Percentiles rank a stretch among this genome's conserved stretches.
Conservation (phyloP, 1,140 invertebrate species). For the Nasonia longicornis region DNA sequence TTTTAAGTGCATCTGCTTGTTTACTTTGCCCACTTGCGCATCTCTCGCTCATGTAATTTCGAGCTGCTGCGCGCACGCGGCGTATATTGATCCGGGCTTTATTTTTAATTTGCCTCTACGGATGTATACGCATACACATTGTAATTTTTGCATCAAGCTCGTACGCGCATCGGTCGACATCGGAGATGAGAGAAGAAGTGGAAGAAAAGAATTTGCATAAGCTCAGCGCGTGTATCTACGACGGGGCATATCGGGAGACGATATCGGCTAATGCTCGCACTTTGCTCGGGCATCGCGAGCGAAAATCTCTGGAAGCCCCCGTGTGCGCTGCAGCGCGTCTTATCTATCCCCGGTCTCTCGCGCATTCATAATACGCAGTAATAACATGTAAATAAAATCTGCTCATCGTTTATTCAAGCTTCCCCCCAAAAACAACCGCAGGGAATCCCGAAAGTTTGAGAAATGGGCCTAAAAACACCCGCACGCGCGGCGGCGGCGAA, state of each 20-base stretch:
- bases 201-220: neutral
- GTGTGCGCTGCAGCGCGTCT: neutral
- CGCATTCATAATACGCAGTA: conserved; percentile 6
- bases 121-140: neutral
- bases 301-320: neutral
- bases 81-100: neutral
- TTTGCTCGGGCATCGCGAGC: neutral
- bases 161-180: neutral
- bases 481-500: neutral
- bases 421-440: neutral
- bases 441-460: conserved; percentile 13
- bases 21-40: neutral
- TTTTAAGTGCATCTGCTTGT: conserved; percentile 14
- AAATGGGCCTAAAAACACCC: conserved; percentile 19
- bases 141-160: neutral
- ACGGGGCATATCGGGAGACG: too few species aligned
- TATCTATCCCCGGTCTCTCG: neutral
- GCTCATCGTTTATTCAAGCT: conserved; percentile 28
- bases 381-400: conserved; percentile 33
- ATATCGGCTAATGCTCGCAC: neutral
- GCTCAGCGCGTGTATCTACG: too few species aligned
- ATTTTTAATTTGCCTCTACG: neutral
- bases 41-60: neutral
- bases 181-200: too few species aligned
- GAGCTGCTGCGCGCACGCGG: too few species aligned